A percentile compares a stretch with the other conserved stretches of the same genome.
Conservation (phyloP, 1,140 invertebrate genomes). For the Neelides sp. region DNA sequence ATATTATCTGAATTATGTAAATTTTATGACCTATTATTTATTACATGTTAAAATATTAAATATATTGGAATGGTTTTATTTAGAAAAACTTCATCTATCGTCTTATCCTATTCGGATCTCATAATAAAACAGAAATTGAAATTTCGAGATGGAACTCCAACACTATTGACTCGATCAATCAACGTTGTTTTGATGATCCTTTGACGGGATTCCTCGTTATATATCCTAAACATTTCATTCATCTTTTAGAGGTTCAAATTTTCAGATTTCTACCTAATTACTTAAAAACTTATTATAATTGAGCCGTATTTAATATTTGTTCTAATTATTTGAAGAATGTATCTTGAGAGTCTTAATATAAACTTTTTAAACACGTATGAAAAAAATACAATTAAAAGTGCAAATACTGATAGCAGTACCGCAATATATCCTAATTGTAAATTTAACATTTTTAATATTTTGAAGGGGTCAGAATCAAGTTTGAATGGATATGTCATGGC, state of each 20-base stretch:
- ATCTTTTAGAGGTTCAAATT: constrained; percentile 24
- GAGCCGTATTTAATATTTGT: background rate
- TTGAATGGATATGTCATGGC: no score
- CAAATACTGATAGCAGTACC: no score
- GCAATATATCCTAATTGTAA: no score
- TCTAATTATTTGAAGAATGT: no score
- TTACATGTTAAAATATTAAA: background rate
- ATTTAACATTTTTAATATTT: no score
- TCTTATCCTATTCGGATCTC: constrained; percentile 8
- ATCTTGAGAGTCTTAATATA: no score
- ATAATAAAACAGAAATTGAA: constrained; percentile 14
- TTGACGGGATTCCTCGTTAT: constrained; percentile 16
- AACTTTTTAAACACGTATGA: no score
- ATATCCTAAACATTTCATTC: constrained; percentile 23
- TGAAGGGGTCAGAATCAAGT: no score
- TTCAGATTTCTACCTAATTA: background rate
- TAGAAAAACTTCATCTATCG: constrained; percentile 24
- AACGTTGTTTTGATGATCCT: constrained; percentile 13
- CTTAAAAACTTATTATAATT: background rate
- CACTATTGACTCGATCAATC: constrained; percentile 17
- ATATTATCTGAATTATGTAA: background rate
- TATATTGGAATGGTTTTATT: background rate
- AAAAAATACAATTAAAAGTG: no score
- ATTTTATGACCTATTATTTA: constrained; percentile 4
- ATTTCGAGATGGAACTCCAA: constrained; percentile 10